Evolutionary conservation across 2,888 invertebrate species (phyloP), one percentile per base, ranked within the genome.

Genomic region (Slavum lentiscoides): DNA sequence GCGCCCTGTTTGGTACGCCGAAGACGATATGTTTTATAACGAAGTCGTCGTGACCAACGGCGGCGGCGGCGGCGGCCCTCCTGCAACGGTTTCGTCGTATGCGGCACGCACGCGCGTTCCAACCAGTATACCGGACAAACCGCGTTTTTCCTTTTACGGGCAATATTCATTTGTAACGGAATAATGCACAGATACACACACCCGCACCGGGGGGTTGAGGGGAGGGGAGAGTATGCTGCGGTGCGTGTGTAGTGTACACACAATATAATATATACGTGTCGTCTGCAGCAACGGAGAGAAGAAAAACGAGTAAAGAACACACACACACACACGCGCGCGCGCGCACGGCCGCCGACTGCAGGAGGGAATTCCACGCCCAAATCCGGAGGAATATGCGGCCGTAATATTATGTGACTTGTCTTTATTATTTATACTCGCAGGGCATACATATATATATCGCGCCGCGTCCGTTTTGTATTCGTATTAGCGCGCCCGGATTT

Each of bases 281-380:
- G 39, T 3, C 9, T 19, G 64, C 7, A 39, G 37, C n/a, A 21
- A 7, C 3, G 30, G 43, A 73, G 43, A 61, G 39, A 21, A 30
- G n/a, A 53, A 62, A 62, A 62, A 61, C 49, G 53, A 49, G 49
- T 53, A 13, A 49, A 62, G 39, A 61, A 53, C n/a, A 13, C 59
- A 49, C 74, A 61, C 68, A 11, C 49, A 49, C 43, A 30, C 37
- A 15, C 13, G 53, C 30, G 30, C 1, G 6, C n/a, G n/a, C n/a
- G n/a, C n/a, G n/a, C n/a, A 49, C 11, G 11, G 15, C 64, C 53
- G 21, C 39, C 19, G 70, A 64, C 68, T 69, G 70, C 30, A 30
- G 30, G 30, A 30, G 30, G 4, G 77, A 77, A 72, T 80, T 80
- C 77, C 77, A 80, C 77, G 23, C 70, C 77, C 77, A 70, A 80